Base-by-base conservation (phyloP, 2,797 vertebrate species). In the Chelonia mydas region DNA sequence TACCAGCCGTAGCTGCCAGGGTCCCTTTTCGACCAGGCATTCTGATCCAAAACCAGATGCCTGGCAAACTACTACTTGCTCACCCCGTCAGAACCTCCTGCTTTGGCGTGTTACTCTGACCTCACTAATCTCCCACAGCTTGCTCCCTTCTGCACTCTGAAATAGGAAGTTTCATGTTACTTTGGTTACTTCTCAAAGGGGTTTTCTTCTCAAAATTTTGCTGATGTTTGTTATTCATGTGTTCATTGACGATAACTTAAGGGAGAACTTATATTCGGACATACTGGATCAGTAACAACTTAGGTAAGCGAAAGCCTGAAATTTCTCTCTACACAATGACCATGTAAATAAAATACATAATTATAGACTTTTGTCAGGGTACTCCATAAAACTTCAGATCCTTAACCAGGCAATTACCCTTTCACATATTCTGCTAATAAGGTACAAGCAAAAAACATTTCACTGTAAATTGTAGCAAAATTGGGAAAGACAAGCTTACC, bases 101-200 rank as follows among this genome's bases (percentile, higher is more conserved):
- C 55, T 65, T 79, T 47, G 93, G 47, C 13, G 23, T 81, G 3
- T 88, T 85, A 41, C 3, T 91, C 45, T 61, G 50, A 57, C 47
- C 45, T 81, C 93, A 86, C 45, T 94, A 65, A 61, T 93, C 90
- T 90, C 78, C 33, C 2, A 37, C 2, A 50, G 92, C 68, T 81
- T 83, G 1, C 16, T 90, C 55, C 85, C 86, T 83, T 79, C 55
- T 45, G 84, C 76, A 6, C 92, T 76, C 55, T 76, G 68, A 49
- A 27, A 28, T 57, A 21, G 2, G 61, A 68, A 89, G 41, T 37
- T 81, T 23, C 59, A 31, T 1, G 0, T 84, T 93, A 50, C 72
- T 4, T 47, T 76, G 53, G 89, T 68, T 83, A 81, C 33, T 33
- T 93, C 80, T 85, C n/a, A 51, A 80, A 37, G 61, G 41, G 84